phyloP scores from a whole-genome alignment of 1,140 invertebrate genomes.

The Thaumetopoea pityocampa region DNA sequence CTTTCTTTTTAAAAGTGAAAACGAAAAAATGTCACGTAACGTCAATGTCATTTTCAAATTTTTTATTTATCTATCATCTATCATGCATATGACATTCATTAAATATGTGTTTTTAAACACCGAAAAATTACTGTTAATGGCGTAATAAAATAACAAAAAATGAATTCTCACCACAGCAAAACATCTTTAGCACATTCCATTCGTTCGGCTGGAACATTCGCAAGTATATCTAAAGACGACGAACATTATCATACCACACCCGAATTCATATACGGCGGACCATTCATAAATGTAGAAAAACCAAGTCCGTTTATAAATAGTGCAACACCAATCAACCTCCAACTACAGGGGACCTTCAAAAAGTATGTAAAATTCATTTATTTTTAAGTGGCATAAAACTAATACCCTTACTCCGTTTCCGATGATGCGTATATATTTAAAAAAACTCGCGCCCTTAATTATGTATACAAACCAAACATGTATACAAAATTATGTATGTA shows the following conservation, averaged over 20 bases:
- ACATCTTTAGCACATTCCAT: not conserved
- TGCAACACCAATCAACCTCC: conserved; percentile 48
- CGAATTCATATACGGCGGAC: conserved; percentile 67
- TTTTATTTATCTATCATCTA: too few species aligned
- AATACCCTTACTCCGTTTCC: too few species aligned
- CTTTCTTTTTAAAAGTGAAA: too few species aligned
- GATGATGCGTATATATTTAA: too few species aligned
- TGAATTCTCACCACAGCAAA: conserved; percentile 29
- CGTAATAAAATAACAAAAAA: conserved; percentile 22
- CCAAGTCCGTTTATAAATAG: conserved; percentile 41
- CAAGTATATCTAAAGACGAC: conserved; percentile 14
- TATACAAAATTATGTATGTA: too few species aligned
- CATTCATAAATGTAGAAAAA: conserved; percentile 49
- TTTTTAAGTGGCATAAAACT: not conserved
- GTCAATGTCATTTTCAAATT: too few species aligned
- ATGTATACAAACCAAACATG: too few species aligned
- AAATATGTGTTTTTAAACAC: too few species aligned
- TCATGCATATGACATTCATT: too few species aligned
- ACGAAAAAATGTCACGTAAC: too few species aligned
- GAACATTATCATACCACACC: conserved; percentile 38
- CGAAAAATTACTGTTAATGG: not conserved
- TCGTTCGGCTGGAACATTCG: not conserved
- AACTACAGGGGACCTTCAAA: conserved; percentile 56
- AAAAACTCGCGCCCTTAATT: too few species aligned
- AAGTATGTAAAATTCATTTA: conserved; percentile 41